Evolutionary conservation across 2,797 vertebrate genomes (phyloP), one percentile per base, ranked within the genome.

Genomic region (Euphonia xanthogaster): DNA sequence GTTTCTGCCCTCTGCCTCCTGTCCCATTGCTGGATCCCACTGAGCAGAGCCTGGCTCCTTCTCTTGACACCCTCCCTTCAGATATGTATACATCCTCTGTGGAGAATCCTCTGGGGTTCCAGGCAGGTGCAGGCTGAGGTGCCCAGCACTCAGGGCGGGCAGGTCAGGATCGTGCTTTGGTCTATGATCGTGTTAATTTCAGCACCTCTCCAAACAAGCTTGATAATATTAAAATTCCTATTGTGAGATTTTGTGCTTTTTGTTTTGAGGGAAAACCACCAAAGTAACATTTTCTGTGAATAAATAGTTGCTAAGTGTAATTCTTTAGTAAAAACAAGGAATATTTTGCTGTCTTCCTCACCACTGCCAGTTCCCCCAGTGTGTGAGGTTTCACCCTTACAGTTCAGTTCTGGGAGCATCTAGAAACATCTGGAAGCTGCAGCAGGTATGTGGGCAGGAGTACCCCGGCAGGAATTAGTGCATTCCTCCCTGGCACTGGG

Each of bases 21-120:
- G 51, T 30, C 24, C n/a, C 25, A 0, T 15, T 66, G 75, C 45
- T 45, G 1, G 3, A 27, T 18, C 8, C 15, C 37, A 6, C 17
- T 0, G 9, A 55, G 55, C 17, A 44, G 2, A 44, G 55, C 28
- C 37, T 55, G n/a, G 17, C 16, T 55, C 17, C 57, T 16, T 37
- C 42, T 20, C 14, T 14, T 7, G 42, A 1, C 17, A 22, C 6
- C 4, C 14, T 61, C 4, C 27, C n/a, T 50, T 33, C 12, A 16
- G 3, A 7, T 44, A 9, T 1, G 21, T 28, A 0, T 12, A 3
- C 12, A 19, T 7, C 6, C 18, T 28, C 30, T 22, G 1, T 10
- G 58, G 62, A 37, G 53, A 30, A 10, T 6, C 31, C n/a, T 15
- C 19, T 14, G 58, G 7, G 12, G 10, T 20, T 30, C 25, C 7